Evolutionary conservation across 2,797 vertebrate species (phyloP).

Genomic region (Diceros bicornis): DNA sequence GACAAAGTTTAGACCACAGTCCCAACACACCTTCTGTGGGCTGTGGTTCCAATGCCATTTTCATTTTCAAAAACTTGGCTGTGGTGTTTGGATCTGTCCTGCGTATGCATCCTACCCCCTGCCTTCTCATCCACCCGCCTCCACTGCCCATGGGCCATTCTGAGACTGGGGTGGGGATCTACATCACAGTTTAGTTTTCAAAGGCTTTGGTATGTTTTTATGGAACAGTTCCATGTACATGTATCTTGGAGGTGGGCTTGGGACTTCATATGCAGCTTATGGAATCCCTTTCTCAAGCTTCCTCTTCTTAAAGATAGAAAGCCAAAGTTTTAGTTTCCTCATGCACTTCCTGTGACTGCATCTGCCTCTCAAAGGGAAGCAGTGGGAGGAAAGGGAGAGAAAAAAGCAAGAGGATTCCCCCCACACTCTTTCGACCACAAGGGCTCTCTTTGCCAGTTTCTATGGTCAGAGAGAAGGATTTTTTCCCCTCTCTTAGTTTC

Average conservation of each 20-base stretch:
- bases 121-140: background rate
- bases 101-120: background rate
- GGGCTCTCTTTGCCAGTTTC: background rate
- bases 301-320: background rate
- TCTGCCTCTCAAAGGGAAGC: background rate
- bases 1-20: background rate
- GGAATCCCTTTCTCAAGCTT: conserved; percentile 24
- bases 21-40: background rate
- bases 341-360: background rate
- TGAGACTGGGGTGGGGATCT: background rate
- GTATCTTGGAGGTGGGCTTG: background rate
- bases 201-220: background rate
- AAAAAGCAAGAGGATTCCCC: background rate
- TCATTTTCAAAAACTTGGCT: background rate
- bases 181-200: background rate
- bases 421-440: background rate
- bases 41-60: background rate
- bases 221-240: background rate
- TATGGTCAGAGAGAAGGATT: background rate
- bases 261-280: background rate
- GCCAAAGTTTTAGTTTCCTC: background rate
- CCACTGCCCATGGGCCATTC: background rate
- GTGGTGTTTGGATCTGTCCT: background rate
- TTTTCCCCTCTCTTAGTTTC: background rate
- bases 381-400: background rate